A percentile compares a stretch with the other conserved stretches of the same genome.
phyloP scores from a whole-genome alignment of 2,888 invertebrate species.

The Prosapia bicincta region DNA sequence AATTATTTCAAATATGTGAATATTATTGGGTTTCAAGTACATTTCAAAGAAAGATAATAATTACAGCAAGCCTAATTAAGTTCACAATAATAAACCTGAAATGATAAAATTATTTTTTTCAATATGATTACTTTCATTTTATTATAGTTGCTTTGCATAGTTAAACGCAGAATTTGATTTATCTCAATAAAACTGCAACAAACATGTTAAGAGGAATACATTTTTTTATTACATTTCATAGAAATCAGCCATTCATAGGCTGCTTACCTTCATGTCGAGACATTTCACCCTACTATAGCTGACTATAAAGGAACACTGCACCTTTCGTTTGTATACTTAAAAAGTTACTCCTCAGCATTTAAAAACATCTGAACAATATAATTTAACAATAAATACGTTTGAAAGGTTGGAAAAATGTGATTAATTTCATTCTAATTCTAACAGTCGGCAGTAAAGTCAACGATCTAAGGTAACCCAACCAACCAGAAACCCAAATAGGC shows the following conservation, averaged over 20 bases:
- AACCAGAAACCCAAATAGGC: slow-evolving; percentile 60
- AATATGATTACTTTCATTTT: neutral
- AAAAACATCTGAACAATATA: slow-evolving; percentile 16
- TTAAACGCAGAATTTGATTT: neutral
- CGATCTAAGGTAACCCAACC: slow-evolving; percentile 30
- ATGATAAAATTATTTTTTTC: too few relatives aligned
- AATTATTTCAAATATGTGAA: too few relatives aligned
- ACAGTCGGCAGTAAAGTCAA: slow-evolving; percentile 22
- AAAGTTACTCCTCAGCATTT: slow-evolving; percentile 8
- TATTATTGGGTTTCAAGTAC: too few relatives aligned
- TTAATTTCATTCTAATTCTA: slow-evolving; percentile 61
- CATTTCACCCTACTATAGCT: slow-evolving; percentile 56
- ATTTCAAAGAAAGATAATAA: too few relatives aligned
- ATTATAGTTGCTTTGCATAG: neutral
- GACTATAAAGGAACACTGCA: slow-evolving; percentile 23
- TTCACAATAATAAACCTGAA: neutral
- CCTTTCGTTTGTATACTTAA: neutral
- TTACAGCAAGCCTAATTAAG: neutral
- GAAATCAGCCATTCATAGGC: slow-evolving; percentile 23
- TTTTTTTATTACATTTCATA: neutral
- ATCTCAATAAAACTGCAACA: neutral
- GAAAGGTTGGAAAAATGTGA: slow-evolving; percentile 56
- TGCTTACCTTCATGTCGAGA: slow-evolving; percentile 93
- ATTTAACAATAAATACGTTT: slow-evolving; percentile 45
- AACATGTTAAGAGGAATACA: neutral